Evolutionary conservation across 2,797 vertebrate species (phyloP).

Genomic region (Peromyscus attwateri): DNA sequence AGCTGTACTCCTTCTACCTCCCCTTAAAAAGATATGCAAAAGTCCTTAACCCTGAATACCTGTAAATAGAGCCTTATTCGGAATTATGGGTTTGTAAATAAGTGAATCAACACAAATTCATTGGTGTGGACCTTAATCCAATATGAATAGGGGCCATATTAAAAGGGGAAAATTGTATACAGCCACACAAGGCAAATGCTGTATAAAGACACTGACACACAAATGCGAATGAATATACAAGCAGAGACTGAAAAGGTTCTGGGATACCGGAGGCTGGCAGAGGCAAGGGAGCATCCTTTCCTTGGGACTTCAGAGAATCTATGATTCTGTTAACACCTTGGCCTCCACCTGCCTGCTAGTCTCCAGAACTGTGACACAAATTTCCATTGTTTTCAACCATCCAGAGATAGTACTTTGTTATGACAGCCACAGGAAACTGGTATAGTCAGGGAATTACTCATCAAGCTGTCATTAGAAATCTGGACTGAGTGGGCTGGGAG

Average conservation of each 20-base stretch:
- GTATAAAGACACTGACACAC: not conserved
- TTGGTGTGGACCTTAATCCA: not conserved
- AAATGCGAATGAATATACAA: not conserved
- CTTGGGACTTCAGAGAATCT: not conserved
- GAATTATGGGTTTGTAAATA: not conserved
- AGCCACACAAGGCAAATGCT: not conserved
- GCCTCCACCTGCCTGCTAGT: not conserved
- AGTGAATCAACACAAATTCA: not conserved
- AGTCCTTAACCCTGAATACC: not conserved
- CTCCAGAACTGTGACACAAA: constrained; percentile 2
- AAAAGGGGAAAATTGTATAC: constrained; percentile 24
- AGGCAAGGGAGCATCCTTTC: not conserved
- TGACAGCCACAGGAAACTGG: not conserved
- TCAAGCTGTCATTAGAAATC: not conserved
- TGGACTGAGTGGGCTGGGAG: not conserved
- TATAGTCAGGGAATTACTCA: not conserved
- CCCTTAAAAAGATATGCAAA: not conserved
- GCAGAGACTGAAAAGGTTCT: not conserved
- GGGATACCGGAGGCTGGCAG: not conserved
- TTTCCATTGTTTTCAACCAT: not conserved
- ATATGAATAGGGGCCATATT: not conserved
- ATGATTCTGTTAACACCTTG: not conserved
- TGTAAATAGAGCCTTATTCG: not conserved
- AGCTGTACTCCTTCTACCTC: not conserved
- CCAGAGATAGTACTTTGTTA: not conserved